phyloP scores from a whole-genome alignment of 2,797 vertebrate genomes.

The Lophius americanus region DNA sequence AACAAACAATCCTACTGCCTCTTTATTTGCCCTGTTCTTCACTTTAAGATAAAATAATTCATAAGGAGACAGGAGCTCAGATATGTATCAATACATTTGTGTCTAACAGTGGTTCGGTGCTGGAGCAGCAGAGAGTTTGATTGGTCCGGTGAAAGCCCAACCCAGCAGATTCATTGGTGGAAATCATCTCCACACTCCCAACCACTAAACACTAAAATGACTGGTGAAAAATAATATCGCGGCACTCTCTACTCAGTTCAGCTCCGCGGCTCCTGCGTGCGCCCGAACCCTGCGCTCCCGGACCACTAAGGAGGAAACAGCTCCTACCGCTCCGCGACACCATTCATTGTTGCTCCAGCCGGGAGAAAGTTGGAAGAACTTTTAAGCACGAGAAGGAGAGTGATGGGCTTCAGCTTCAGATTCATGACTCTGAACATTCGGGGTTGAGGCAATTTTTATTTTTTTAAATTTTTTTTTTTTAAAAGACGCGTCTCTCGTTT shows the following conservation, averaged over 20 bases:
- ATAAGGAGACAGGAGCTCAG: slow-evolving; percentile 35
- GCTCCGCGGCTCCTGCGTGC: slow-evolving; percentile 58
- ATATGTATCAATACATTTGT: slow-evolving; percentile 71
- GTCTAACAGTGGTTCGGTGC: slow-evolving; percentile 39
- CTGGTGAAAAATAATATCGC: slow-evolving; percentile 83
- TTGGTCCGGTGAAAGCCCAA: slow-evolving; percentile 77
- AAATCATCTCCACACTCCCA: slow-evolving; percentile 70
- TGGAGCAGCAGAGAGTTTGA: slow-evolving; percentile 58
- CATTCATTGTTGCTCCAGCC: slow-evolving; percentile 14
- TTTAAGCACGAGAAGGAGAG: slow-evolving; percentile 50
- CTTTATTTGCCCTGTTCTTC: background rate
- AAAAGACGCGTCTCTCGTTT: slow-evolving; percentile 26
- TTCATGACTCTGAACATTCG: slow-evolving; percentile 19
- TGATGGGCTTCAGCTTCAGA: slow-evolving; percentile 21
- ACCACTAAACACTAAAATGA: slow-evolving; percentile 81
- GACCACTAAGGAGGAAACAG: slow-evolving; percentile 66
- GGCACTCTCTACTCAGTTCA: slow-evolving; percentile 74
- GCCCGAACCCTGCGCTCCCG: slow-evolving; percentile 46
- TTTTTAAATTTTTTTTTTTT: slow-evolving; percentile 25
- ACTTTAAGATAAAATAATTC: slow-evolving; percentile 14
- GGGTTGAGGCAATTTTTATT: slow-evolving; percentile 22
- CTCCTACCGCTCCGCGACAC: slow-evolving; percentile 14
- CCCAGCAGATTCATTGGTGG: slow-evolving; percentile 81
- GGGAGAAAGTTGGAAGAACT: slow-evolving; percentile 62
- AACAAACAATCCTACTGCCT: background rate